Conservation (phyloP, 2,113 vertebrate species). For the Microcebus griseorufus region DNA sequence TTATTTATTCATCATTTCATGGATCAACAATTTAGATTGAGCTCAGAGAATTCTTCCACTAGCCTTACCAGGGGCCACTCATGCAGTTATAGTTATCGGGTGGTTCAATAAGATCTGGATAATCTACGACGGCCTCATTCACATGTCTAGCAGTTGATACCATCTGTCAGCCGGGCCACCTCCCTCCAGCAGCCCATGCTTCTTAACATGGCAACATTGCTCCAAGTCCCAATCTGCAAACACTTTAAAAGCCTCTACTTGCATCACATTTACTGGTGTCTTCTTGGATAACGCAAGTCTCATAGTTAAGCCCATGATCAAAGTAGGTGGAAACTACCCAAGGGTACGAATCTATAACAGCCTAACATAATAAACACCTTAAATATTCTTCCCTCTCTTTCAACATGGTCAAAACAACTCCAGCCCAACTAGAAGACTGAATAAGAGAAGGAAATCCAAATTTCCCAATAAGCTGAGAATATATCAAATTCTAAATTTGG, state of each 20-base stretch:
- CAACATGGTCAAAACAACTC: constrained; percentile 15
- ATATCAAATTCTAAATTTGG: constrained; percentile 54
- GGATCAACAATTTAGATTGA: neutral
- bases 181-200: neutral
- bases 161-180: neutral
- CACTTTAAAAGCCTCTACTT: neutral
- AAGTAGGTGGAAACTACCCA: neutral
- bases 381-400: constrained; percentile 12
- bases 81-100: neutral
- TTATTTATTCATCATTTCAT: neutral
- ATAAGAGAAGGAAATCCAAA: constrained; percentile 54
- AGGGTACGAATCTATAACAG: neutral
- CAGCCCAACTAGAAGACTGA: constrained; percentile 15
- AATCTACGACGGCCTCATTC: neutral
- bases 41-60: neutral
- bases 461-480: constrained; percentile 46
- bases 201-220: neutral
- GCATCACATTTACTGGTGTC: neutral
- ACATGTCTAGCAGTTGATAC: neutral
- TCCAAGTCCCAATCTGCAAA: neutral
- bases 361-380: neutral
- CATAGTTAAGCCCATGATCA: neutral
- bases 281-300: neutral
- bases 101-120: neutral
- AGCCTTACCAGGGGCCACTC: neutral